These are phyloP conservation scores for Cartodere bifasciata DNA, from an alignment of 2,888 invertebrate genomes.

Conservation along the genomic window DNA sequence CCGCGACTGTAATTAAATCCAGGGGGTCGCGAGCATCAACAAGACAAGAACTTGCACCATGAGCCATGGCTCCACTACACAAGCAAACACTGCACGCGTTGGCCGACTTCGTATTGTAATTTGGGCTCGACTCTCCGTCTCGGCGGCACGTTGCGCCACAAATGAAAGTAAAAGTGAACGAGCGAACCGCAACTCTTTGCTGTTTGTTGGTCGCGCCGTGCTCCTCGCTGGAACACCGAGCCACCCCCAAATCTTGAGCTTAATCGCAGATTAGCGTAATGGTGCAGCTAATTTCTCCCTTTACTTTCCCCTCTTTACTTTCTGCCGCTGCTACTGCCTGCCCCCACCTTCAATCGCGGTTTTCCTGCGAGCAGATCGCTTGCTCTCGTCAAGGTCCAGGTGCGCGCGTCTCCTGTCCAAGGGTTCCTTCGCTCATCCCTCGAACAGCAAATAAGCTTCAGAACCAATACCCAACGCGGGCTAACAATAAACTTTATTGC, in stretches of 20 bases:
- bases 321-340: too few relatives aligned
- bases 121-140: slow-evolving; percentile 35
- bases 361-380: slow-evolving; percentile 34
- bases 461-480: too few relatives aligned
- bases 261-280: slow-evolving; percentile 31
- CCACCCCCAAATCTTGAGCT: slow-evolving; percentile 26
- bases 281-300: slow-evolving; percentile 37
- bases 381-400: slow-evolving; percentile 32
- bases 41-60: slow-evolving; percentile 26
- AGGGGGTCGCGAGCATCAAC: slow-evolving; percentile 30
- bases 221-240: slow-evolving; percentile 12
- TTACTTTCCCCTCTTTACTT: slow-evolving; percentile 38
- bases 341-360: slow-evolving; percentile 27
- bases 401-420: slow-evolving; percentile 23
- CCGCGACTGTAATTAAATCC: slow-evolving; percentile 27
- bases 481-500: too few relatives aligned
- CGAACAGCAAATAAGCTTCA: too few relatives aligned
- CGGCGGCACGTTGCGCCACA: slow-evolving; percentile 32
- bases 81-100: slow-evolving; percentile 18
- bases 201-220: slow-evolving; percentile 9
- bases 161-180: slow-evolving; percentile 40
- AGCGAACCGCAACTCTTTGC: slow-evolving; percentile 14
- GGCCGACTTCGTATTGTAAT: slow-evolving; percentile 32
- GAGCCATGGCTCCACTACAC: slow-evolving; percentile 30
- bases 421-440: slow-evolving; percentile 7